Conservation (phyloP, 2,113 vertebrate species). For the Nicator chloris region DNA sequence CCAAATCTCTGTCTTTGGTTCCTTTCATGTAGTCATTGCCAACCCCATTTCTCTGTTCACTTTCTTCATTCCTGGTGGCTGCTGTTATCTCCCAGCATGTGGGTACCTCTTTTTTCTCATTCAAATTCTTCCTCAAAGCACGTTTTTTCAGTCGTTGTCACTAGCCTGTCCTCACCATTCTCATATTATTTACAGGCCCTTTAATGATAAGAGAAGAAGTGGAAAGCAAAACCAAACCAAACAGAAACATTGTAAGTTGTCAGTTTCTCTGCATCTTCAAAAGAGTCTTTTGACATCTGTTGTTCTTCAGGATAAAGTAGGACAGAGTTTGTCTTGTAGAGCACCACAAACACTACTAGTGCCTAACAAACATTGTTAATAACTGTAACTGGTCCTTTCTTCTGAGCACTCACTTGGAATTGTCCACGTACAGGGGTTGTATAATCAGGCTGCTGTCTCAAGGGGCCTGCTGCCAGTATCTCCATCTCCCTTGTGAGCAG, state of each 20-base stretch:
- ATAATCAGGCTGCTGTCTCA: neutral
- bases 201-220: neutral
- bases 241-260: neutral
- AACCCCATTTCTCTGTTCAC: neutral
- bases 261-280: neutral
- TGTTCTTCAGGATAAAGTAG: neutral
- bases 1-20: neutral
- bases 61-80: neutral
- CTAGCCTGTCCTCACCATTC: neutral
- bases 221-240: neutral
- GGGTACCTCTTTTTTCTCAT: neutral
- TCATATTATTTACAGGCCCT: neutral
- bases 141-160: neutral
- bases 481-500: neutral
- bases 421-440: neutral
- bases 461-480: neutral
- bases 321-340: neutral
- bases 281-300: neutral
- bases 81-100: neutral
- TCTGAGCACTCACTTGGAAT: neutral
- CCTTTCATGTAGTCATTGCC: neutral
- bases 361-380: neutral
- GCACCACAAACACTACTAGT: neutral
- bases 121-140: neutral
- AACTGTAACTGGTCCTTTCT: neutral